phyloP scores from a whole-genome alignment of 2,797 vertebrate genomes.

The Chaetophractus vellerosus region DNA sequence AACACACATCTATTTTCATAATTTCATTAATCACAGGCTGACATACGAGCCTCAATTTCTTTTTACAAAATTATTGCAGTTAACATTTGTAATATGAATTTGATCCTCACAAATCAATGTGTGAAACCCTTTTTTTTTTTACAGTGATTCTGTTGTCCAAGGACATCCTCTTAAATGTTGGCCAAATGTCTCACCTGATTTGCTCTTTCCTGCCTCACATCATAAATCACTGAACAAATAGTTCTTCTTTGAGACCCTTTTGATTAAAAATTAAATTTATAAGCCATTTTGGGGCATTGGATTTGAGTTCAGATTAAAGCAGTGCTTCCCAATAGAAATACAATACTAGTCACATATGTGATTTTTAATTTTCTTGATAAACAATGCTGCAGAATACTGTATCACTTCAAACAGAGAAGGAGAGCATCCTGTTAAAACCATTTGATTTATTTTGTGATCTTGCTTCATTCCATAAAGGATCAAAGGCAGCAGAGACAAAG shows the following conservation, averaged over 20 bases:
- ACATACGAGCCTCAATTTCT: background rate
- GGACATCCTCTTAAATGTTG: background rate
- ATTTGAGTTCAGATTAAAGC: slow-evolving; percentile 7
- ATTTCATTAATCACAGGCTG: background rate
- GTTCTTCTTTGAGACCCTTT: background rate
- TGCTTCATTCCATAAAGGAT: slow-evolving; percentile 8
- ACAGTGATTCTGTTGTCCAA: background rate
- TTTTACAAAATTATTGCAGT: background rate
- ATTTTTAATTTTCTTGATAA: slow-evolving; percentile 11
- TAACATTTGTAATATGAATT: slow-evolving; percentile 1
- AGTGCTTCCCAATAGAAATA: background rate
- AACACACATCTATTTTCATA: background rate
- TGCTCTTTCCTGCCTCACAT: background rate
- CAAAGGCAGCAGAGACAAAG: slow-evolving; percentile 24
- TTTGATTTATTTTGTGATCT: background rate
- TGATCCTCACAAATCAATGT: slow-evolving; percentile 8
- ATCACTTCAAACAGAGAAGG: background rate
- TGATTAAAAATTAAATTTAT: slow-evolving; percentile 48
- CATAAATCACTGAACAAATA: background rate
- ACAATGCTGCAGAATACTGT: background rate
- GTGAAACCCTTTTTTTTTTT: background rate
- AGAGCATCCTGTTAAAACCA: background rate
- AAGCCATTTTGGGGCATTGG: background rate
- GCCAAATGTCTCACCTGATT: background rate
- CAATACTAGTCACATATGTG: background rate